Percentiles rank a stretch among this genome's conserved stretches.
Conservation (phyloP, 92 coral and sea anemone genomes). For the Metridium senile region DNA sequence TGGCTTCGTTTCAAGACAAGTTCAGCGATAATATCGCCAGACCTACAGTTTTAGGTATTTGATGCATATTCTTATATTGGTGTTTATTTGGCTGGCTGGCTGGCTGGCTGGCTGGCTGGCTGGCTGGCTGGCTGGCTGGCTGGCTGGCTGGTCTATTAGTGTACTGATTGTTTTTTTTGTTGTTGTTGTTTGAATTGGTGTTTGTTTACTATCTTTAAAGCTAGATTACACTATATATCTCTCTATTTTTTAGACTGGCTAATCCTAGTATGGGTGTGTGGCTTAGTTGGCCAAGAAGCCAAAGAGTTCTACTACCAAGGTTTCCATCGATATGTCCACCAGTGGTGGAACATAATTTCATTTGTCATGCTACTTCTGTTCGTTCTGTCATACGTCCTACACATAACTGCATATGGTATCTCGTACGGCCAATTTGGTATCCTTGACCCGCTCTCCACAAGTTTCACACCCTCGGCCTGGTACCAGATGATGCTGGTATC, state of each 20-base stretch:
- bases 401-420: conserved; percentile 41
- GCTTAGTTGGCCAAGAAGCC: conserved; percentile 59
- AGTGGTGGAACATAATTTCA: conserved; percentile 73
- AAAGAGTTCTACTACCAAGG: conserved; percentile 63
- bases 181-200: not conserved
- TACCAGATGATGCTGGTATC: conserved; percentile 40
- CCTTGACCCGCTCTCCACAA: conserved; percentile 14
- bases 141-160: not conserved
- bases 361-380: conserved; percentile 37
- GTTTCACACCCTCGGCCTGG: conserved; percentile 34
- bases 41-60: conserved; percentile 50
- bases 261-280: conserved; percentile 42
- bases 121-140: not conserved
- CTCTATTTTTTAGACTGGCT: conserved; percentile 47
- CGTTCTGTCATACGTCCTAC: conserved; percentile 38
- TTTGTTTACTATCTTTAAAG: not conserved
- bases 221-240: not conserved
- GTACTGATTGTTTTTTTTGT: not conserved
- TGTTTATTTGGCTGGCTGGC: not conserved
- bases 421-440: conserved; percentile 21
- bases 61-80: not conserved
- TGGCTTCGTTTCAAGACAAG: conserved; percentile 54
- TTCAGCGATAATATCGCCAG: conserved; percentile 32
- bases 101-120: not conserved
- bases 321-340: conserved; percentile 48